These are phyloP conservation scores for Thyatira batis DNA, from an alignment of 2,888 invertebrate species.

Conservation along the genomic window DNA sequence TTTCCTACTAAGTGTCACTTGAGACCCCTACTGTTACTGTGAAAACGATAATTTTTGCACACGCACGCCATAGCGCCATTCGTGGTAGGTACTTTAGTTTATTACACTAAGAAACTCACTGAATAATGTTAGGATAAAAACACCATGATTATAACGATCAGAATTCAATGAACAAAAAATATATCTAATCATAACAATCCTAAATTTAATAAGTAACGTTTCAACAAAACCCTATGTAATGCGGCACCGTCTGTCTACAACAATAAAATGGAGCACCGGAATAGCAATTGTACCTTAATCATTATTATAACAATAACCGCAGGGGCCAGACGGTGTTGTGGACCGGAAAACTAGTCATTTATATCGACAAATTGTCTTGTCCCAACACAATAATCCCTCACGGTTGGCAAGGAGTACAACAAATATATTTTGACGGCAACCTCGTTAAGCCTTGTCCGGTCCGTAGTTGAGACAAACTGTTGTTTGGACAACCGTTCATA, in stretches of 20 bases:
- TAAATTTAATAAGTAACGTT: background rate
- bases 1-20: constrained; percentile 24
- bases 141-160: background rate
- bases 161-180: background rate
- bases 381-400: constrained; percentile 20
- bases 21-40: constrained; percentile 24
- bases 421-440: constrained; percentile 21
- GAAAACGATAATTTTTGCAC: constrained; percentile 27
- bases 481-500: constrained; percentile 33
- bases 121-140: too few relatives aligned
- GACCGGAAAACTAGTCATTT: constrained; percentile 10
- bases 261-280: background rate
- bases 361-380: constrained; percentile 24
- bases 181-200: background rate
- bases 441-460: constrained; percentile 31
- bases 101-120: background rate
- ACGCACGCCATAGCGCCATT: constrained; percentile 17
- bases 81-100: background rate
- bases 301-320: background rate
- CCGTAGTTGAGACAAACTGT: constrained; percentile 33
- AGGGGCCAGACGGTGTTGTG: background rate
- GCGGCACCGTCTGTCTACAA: background rate
- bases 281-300: background rate
- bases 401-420: constrained; percentile 1
- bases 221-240: background rate